Evolutionary conservation across 1,140 invertebrate genomes (phyloP).

Genomic region (Drosophila albomicans): DNA sequence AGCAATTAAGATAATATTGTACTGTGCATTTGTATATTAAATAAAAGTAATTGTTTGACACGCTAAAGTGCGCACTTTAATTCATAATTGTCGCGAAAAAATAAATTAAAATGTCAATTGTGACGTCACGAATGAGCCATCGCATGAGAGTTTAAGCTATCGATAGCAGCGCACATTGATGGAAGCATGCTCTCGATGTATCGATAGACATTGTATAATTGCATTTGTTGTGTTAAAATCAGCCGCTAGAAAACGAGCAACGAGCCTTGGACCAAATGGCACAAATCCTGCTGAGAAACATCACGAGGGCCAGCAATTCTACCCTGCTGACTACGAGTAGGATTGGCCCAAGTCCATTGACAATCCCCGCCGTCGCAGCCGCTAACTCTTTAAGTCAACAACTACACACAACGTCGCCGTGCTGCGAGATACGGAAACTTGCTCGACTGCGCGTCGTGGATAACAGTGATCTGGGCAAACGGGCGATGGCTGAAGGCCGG

Average conservation of each 20-base stretch:
- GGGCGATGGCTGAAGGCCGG: slow-evolving; percentile 96
- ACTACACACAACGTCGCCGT: slow-evolving; percentile 87
- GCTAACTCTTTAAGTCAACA: slow-evolving; percentile 21
- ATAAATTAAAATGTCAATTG: not conserved
- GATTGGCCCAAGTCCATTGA: slow-evolving; percentile 26
- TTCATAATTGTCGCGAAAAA: not conserved
- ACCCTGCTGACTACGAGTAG: slow-evolving; percentile 18
- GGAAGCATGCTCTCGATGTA: not conserved
- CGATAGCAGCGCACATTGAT: slow-evolving; percentile 13
- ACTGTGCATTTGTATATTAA: too few relatives aligned
- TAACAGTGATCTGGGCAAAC: slow-evolving; percentile 97
- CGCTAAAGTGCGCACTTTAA: too few relatives aligned
- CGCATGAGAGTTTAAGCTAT: not conserved
- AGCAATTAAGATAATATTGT: too few relatives aligned
- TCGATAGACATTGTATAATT: slow-evolving; percentile 51
- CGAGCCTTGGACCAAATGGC: slow-evolving; percentile 30
- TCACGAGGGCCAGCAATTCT: slow-evolving; percentile 22
- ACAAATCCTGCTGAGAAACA: slow-evolving; percentile 34
- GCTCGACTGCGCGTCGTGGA: slow-evolving; percentile 96
- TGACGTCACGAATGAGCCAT: not conserved
- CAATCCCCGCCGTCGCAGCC: not conserved
- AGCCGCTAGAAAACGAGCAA: slow-evolving; percentile 1
- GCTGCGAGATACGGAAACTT: slow-evolving; percentile 89
- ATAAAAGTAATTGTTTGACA: too few relatives aligned
- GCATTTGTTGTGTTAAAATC: slow-evolving; percentile 36